Evolutionary conservation across 2,888 invertebrate species (phyloP), one percentile per base, ranked within the genome.

Genomic region (Cosmia pyralina): DNA sequence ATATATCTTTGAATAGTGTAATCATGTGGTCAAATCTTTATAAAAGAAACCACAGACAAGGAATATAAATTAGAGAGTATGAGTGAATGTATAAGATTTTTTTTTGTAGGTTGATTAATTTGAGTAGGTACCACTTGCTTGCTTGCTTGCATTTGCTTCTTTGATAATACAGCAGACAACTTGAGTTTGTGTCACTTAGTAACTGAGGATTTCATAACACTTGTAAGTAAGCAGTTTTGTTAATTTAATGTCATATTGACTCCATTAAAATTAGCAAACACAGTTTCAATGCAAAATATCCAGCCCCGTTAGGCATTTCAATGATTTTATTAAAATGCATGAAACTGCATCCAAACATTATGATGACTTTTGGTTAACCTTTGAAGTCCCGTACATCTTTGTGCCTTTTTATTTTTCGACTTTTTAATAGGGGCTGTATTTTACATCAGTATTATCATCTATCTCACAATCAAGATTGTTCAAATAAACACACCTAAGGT

Each of bases 1-100:
- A 68, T 17, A 53, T 50, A 71, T 48, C 19, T 67, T 83, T 75
- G 77, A 69, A 80, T 85, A 72, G 68, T 28, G 28, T 81, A 69
- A 73, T 71, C 28, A 57, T 60, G 72, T 64, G 41, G 50, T 55
- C 48, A 55, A 22, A 65, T 68, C 28, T 70, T 58, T 67, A 58
- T 64, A 67, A 68, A 81, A 81, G 68, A 77, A 79, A 76, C 73
- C 74, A 84, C 41, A 57, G 71, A 44, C 53, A 28, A 53, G 17
- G 22, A 71, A 76, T 68, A 64, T 46, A 71, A 69, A 79, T 67
- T 57, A 75, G 66, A 83, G 80, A 72, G 64, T 75, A 60, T 44
- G 70, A 78, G 77, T 69, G 58, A 68, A 52, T 62, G 38, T 63
- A 4, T 38, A 28, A 19, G n/a, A 22, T 58, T 81, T 48, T 22